These are phyloP conservation scores for Nezara viridula DNA, from an alignment of 2,888 invertebrate genomes.

Conservation along the genomic window DNA sequence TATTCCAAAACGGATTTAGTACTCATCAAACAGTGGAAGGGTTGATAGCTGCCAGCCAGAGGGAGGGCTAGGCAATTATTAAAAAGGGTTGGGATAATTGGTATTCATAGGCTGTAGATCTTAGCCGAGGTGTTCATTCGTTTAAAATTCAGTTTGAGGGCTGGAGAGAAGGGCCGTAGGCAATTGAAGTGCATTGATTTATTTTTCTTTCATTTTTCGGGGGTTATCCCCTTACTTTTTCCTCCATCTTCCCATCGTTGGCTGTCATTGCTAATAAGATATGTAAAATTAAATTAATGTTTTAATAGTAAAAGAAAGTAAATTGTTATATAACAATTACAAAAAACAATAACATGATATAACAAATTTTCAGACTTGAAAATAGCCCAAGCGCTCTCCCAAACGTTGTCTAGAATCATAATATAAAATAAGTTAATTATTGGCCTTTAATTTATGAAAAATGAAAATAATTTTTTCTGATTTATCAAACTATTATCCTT, in stretches of 20 bases:
- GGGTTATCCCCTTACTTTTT: too few species aligned
- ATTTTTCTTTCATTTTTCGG: conserved; percentile 8
- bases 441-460: too few species aligned
- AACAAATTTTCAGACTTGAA: too few species aligned
- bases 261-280: not conserved
- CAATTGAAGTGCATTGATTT: conserved; percentile 35
- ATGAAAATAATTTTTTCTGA: too few species aligned
- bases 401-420: too few species aligned
- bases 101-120: conserved; percentile 40
- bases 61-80: conserved; percentile 27
- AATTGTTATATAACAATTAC: too few species aligned
- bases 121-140: conserved; percentile 41
- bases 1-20: conserved; percentile 5
- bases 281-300: too few species aligned
- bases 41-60: not conserved
- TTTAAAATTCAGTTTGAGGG: conserved; percentile 35
- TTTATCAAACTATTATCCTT: too few species aligned
- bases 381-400: too few species aligned
- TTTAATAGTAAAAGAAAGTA: too few species aligned
- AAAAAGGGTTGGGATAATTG: conserved; percentile 42
- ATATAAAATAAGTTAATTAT: too few species aligned
- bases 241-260: not conserved
- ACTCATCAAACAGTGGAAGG: conserved; percentile 31
- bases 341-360: too few species aligned
- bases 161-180: not conserved